phyloP scores from a whole-genome alignment of 2,888 invertebrate species.

The Chaitophorus viminalis region DNA sequence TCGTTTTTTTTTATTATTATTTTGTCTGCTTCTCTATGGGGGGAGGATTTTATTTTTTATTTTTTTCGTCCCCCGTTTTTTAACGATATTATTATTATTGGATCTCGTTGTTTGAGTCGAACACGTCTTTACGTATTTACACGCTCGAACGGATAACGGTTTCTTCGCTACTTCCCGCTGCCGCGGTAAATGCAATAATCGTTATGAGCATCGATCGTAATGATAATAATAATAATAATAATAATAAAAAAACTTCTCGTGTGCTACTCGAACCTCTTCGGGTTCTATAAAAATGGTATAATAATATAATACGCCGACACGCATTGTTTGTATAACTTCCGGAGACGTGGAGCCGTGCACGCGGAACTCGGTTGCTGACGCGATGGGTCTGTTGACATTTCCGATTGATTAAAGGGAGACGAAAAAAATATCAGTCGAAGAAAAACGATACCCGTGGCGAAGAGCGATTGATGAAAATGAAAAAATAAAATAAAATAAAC shows the following conservation, averaged over 20 bases:
- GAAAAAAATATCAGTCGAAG: not conserved
- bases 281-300: not conserved
- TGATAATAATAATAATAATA: not conserved
- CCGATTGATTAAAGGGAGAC: slow-evolving; percentile 39
- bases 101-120: not conserved
- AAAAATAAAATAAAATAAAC: slow-evolving; percentile 15
- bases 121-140: too few relatives aligned
- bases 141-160: not conserved
- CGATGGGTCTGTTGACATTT: slow-evolving; percentile 37
- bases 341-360: slow-evolving; percentile 17
- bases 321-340: slow-evolving; percentile 47
- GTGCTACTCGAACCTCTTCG: not conserved
- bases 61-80: not conserved
- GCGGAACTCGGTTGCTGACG: slow-evolving; percentile 37
- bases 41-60: too few relatives aligned
- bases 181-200: not conserved
- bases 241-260: not conserved
- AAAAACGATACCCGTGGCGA: slow-evolving; percentile 15
- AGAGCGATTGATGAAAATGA: slow-evolving; percentile 4
- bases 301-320: not conserved
- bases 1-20: not conserved
- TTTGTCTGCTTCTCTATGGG: not conserved
- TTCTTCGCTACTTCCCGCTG: not conserved
- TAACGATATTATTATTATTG: not conserved
- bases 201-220: not conserved